phyloP scores from a whole-genome alignment of 2,888 invertebrate species.

The Lepidochrysops patricia region DNA sequence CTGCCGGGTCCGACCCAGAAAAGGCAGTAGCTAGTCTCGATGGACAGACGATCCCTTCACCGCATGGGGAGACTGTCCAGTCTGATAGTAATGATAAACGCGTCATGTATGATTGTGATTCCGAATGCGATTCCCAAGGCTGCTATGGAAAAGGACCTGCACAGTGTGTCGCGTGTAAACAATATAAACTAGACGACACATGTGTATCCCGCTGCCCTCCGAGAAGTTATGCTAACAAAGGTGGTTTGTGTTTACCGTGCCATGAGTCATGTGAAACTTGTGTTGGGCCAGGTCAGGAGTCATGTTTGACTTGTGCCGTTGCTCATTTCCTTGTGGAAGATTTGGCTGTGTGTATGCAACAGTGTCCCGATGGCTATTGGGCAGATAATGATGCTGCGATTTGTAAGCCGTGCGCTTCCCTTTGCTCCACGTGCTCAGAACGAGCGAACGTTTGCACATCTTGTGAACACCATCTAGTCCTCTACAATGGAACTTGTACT shows the following conservation, averaged over 20 bases:
- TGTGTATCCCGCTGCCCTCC: slow-evolving; percentile 91
- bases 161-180: slow-evolving; percentile 88
- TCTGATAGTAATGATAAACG: slow-evolving; percentile 77
- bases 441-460: slow-evolving; percentile 88
- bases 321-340: slow-evolving; percentile 88
- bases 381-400: slow-evolving; percentile 83
- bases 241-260: slow-evolving; percentile 88
- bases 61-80: slow-evolving; percentile 75
- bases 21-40: slow-evolving; percentile 84
- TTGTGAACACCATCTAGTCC: slow-evolving; percentile 90
- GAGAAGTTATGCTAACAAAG: slow-evolving; percentile 86
- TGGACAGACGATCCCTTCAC: slow-evolving; percentile 78
- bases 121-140: slow-evolving; percentile 88
- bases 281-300: slow-evolving; percentile 89
- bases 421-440: slow-evolving; percentile 89
- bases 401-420: slow-evolving; percentile 89
- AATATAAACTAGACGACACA: slow-evolving; percentile 85
- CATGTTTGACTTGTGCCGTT: slow-evolving; percentile 88
- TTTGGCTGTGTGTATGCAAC: slow-evolving; percentile 88
- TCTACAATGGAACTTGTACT: slow-evolving; percentile 87
- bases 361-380: slow-evolving; percentile 92
- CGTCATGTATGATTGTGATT: slow-evolving; percentile 83
- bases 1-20: slow-evolving; percentile 85
- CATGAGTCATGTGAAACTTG: slow-evolving; percentile 93
- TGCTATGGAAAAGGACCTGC: slow-evolving; percentile 90